Evolutionary conservation across 2,888 invertebrate genomes (phyloP).

Genomic region (Tenthredo amoena): DNA sequence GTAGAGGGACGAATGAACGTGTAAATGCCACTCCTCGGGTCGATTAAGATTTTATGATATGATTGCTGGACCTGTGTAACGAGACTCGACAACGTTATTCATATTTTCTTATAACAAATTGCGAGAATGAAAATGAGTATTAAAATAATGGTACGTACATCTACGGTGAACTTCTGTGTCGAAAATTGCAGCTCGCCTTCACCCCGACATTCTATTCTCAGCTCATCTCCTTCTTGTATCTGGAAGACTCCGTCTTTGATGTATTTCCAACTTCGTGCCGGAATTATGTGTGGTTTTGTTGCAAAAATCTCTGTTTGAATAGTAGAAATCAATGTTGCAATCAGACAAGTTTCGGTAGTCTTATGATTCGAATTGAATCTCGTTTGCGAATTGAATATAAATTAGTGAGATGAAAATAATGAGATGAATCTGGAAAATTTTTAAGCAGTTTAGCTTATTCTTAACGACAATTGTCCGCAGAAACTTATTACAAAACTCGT

Average conservation of each 20-base stretch:
- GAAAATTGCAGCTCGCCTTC: slow-evolving; percentile 26
- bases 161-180: background rate
- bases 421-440: background rate
- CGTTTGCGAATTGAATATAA: too few relatives aligned
- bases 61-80: background rate
- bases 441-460: background rate
- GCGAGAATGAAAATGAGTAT: background rate
- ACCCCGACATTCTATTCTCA: background rate
- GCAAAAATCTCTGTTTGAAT: background rate
- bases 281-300: background rate
- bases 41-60: background rate
- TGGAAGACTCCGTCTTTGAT: background rate
- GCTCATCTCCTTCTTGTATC: background rate
- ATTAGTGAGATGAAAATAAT: background rate
- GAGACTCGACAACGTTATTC: background rate
- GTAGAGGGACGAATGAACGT: slow-evolving; percentile 57
- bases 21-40: background rate
- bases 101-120: background rate
- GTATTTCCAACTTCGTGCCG: background rate
- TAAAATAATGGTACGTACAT: slow-evolving; percentile 53
- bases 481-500: background rate
- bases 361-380: background rate
- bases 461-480: background rate
- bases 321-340: background rate
- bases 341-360: background rate